Evolutionary conservation across 2,797 vertebrate genomes (phyloP).

Genomic region (Argya squamiceps): DNA sequence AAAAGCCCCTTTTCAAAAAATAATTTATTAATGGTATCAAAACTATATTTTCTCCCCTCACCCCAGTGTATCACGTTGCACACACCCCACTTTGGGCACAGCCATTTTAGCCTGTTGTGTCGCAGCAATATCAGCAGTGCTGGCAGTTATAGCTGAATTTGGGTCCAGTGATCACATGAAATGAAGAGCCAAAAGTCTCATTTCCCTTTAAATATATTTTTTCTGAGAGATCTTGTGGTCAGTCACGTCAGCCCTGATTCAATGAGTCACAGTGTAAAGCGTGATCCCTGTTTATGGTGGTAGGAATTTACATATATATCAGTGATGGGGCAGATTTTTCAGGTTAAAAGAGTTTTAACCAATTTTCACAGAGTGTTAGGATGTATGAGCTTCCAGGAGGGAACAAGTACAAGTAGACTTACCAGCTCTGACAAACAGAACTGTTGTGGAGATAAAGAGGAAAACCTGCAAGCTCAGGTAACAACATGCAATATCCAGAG

Average conservation of each 20-base stretch:
- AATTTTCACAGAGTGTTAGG: background rate
- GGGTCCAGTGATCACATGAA: background rate
- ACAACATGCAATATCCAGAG: background rate
- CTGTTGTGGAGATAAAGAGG: background rate
- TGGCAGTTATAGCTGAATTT: background rate
- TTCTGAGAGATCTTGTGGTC: background rate
- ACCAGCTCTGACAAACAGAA: background rate
- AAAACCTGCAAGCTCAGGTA: background rate
- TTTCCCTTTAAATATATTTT: background rate
- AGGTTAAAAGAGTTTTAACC: background rate
- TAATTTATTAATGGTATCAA: background rate
- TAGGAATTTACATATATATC: background rate
- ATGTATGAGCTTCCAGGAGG: background rate
- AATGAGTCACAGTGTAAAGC: background rate
- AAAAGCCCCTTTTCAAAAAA: background rate
- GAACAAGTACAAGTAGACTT: background rate
- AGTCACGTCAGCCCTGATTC: background rate
- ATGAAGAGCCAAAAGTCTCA: background rate
- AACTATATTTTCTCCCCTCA: background rate
- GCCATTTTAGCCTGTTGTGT: fast-evolving
- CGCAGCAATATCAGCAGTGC: background rate
- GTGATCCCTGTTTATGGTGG: fast-evolving
- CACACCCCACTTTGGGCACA: background rate
- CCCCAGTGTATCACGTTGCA: fast-evolving
- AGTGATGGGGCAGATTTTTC: background rate